Conservation (phyloP, 2,888 invertebrate species). For the Proisotoma minuta region DNA sequence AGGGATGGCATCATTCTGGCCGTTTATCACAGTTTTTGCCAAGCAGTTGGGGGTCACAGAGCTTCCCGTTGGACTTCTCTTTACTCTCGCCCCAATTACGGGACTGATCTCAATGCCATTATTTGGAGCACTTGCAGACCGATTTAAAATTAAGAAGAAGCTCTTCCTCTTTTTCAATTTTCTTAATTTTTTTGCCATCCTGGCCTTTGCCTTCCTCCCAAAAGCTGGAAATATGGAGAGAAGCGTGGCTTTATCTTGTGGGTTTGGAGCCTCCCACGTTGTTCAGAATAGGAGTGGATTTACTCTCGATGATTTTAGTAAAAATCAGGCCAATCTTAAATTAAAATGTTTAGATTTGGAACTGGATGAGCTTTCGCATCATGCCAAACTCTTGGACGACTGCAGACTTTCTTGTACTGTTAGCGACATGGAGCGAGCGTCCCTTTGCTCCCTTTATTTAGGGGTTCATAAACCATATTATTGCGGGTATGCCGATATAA, state of each 20-base stretch:
- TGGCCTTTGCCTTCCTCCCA: slow-evolving; percentile 69
- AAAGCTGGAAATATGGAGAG: slow-evolving; percentile 54
- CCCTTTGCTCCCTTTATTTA: background rate
- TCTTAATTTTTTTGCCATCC: slow-evolving; percentile 65
- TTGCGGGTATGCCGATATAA: no score
- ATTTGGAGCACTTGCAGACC: slow-evolving; percentile 76
- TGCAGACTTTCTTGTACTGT: background rate
- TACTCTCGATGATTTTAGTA: no score
- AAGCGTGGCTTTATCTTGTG: slow-evolving; percentile 52
- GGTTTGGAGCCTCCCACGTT: slow-evolving; percentile 17
- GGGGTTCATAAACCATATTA: background rate
- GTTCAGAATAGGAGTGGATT: slow-evolving; percentile 7
- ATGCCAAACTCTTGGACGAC: background rate
- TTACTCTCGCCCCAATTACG: slow-evolving; percentile 63
- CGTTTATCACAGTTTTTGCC: slow-evolving; percentile 65
- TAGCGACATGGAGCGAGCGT: background rate
- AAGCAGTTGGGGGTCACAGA: slow-evolving; percentile 76
- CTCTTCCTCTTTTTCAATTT: slow-evolving; percentile 69
- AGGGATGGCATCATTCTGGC: slow-evolving; percentile 81
- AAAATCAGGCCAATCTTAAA: background rate
- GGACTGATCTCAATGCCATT: slow-evolving; percentile 75
- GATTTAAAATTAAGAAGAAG: slow-evolving; percentile 67
- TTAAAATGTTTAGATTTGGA: background rate
- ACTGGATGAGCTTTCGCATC: background rate
- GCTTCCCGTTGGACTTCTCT: slow-evolving; percentile 70